phyloP scores from a whole-genome alignment of 2,113 vertebrate species.

The Channa argus region DNA sequence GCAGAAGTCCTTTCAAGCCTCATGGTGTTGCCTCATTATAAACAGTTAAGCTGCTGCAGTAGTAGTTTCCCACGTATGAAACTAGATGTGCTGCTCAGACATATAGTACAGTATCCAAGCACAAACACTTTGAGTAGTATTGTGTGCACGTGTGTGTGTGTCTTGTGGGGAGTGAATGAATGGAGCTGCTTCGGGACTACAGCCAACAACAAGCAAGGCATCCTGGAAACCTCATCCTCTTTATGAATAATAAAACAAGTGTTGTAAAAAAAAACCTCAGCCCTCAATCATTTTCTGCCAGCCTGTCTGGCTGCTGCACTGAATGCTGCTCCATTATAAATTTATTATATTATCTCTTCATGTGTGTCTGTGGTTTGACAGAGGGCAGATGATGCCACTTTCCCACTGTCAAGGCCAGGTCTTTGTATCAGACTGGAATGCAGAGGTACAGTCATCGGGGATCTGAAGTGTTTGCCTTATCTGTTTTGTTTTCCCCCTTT shows the following conservation, averaged over 20 bases:
- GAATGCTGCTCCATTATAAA: constrained; percentile 62
- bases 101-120: constrained; percentile 1
- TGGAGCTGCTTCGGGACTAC: constrained; percentile 40
- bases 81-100: constrained; percentile 24
- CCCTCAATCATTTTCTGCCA: constrained; percentile 51
- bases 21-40: constrained; percentile 4
- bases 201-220: constrained; percentile 59
- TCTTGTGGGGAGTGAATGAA: constrained; percentile 40
- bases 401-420: not conserved
- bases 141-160: not conserved
- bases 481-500: not conserved
- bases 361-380: constrained; percentile 27
- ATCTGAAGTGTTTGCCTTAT: constrained; percentile 2
- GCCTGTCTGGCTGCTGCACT: constrained; percentile 43
- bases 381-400: constrained; percentile 34
- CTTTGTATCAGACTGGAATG: constrained; percentile 14
- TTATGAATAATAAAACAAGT: constrained; percentile 77
- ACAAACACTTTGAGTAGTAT: constrained; percentile 14
- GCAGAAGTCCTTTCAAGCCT: constrained; percentile 29
- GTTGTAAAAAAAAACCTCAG: constrained; percentile 60
- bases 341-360: constrained; percentile 56
- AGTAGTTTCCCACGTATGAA: constrained; percentile 6
- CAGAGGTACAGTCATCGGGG: constrained; percentile 2
- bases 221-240: constrained; percentile 72
- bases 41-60: constrained; percentile 10